Evolutionary conservation across 2,113 vertebrate genomes (phyloP), one percentile per base, ranked within the genome.

Genomic region (Trichomycterus rosablanca): DNA sequence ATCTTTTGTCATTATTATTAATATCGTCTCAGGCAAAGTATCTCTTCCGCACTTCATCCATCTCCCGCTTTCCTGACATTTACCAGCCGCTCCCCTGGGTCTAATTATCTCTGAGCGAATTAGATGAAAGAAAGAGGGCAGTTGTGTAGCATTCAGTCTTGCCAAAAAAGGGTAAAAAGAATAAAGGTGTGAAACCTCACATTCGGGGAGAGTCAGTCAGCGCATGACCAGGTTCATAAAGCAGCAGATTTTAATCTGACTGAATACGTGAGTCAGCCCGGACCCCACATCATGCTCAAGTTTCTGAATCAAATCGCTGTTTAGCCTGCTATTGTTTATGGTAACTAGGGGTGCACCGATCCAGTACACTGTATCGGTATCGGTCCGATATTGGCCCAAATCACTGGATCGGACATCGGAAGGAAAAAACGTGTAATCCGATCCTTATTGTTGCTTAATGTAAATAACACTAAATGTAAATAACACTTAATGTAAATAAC

Each of bases 71-170:
- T 18, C 32, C 19, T 14, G 23, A 68, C 74, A 71, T 50, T 70
- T 58, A 23, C 30, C 59, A 14, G 56, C 15, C 9, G 26, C 51
- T 67, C 78, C 79, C 70, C 30, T 30, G 72, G 67, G 83, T 76
- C 78, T 84, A 86, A 88, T 87, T 88, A 90, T 70, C 43, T 65
- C 59, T 56, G 75, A 63, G 66, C 9, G 61, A 64, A 68, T 60
- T 5, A 10, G 52, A 57, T 45, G 68, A 80, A 81, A 85, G 74
- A 85, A 64, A 86, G 76, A 80, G 74, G 72, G 71, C 81, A 80
- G 73, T 80, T 49, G 52, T 75, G 62, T 65, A 81, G 68, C 63
- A 74, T 72, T 59, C 73, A 77, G 75, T 19, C 59, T 30, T 51
- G 15, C 59, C n/a, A n/a, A n/a, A n/a, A n/a, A n/a, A n/a, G n/a